Evolutionary conservation across 2,888 invertebrate species (phyloP), one percentile per base, ranked within the genome.

Genomic region (Ennomos fuscantarius): DNA sequence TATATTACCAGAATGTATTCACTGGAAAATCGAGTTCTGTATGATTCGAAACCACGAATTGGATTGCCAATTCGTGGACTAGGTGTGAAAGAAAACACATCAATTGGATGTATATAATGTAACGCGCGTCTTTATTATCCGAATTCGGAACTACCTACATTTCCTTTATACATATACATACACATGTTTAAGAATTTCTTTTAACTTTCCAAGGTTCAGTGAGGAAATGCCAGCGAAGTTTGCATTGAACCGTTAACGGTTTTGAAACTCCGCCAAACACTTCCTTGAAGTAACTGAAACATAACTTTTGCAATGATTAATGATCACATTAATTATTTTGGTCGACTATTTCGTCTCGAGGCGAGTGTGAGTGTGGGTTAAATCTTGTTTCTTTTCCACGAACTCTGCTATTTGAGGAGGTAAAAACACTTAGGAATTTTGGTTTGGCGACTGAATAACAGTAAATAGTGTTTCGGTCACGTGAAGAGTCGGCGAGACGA

Each of bases 231-330:
- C 46, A 41, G 36, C 41, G 13, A 35, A n/a, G 8, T 11, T 42
- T 55, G 64, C 62, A 59, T 60, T 50, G 44, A 51, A 47, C 8
- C 45, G 44, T 36, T 31, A 24, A 32, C 31, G 15, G 32, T 31
- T 24, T 73, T 76, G 75, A 73, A 66, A 61, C 60, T 35, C 39
- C 13, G 71, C 72, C 74, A 71, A 69, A 53, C 44, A 50, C 55
- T 62, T 62, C 49, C 57, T 13, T 52, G 44, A 55, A 56, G 39
- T 47, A 70, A 70, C 72, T 69, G 65, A 72, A 68, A 72, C 62
- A 62, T 49, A 55, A 47, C 59, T 50, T 69, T 68, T 15, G 50
- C 13, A 36, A 12, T 63, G 69, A 74, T 70, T 72, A 67, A 71
- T 67, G 63, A 55, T 49, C 37, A 39, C 44, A 49, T 49, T 44